A percentile compares a stretch with the other conserved stretches of the same genome.
phyloP scores from a whole-genome alignment of 2,113 vertebrate species.

The Mesitornis unicolor region DNA sequence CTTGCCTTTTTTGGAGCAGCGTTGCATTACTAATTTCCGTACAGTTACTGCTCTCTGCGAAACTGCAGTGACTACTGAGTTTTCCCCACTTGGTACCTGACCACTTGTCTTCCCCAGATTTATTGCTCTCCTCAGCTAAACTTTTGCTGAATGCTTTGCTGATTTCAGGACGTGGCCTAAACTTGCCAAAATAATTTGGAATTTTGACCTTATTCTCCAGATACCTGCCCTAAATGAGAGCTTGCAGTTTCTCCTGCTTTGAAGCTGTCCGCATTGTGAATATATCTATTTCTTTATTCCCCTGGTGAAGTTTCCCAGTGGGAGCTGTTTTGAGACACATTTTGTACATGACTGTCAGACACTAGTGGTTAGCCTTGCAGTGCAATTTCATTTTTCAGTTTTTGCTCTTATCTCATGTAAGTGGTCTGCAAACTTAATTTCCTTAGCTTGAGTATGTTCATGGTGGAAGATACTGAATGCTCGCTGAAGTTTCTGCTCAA shows the following conservation, averaged over 20 bases:
- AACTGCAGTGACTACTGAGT: background rate
- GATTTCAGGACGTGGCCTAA: background rate
- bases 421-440: background rate
- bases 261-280: background rate
- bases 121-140: background rate
- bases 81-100: background rate
- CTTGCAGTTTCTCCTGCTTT: background rate
- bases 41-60: background rate
- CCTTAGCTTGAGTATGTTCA: background rate
- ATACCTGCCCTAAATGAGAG: background rate
- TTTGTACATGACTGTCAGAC: background rate
- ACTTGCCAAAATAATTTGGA: background rate
- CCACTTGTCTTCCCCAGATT: background rate
- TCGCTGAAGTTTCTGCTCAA: background rate
- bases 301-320: background rate
- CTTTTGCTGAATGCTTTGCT: background rate
- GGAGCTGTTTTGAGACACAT: background rate
- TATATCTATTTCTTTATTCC: background rate
- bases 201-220: background rate
- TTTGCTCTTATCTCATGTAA: background rate
- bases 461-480: background rate
- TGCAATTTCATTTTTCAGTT: background rate
- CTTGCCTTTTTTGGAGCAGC: background rate
- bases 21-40: background rate
- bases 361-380: background rate